Conservation (phyloP, 2,797 vertebrate species). For the Zalophus californianus region DNA sequence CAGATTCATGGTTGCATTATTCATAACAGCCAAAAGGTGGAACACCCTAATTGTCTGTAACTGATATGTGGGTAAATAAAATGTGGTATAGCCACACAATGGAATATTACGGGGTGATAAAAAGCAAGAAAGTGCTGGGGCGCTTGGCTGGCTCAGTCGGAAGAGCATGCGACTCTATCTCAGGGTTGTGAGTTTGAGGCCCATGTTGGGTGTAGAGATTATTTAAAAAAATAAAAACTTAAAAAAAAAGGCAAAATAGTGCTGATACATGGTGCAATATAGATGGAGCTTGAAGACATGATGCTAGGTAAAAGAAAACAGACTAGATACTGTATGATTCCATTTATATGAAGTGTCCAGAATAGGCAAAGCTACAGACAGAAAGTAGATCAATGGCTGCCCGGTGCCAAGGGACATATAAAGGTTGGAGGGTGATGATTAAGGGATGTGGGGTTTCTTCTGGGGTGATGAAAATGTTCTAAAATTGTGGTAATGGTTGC, state of each 20-base stretch:
- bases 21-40: neutral
- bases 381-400: neutral
- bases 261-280: neutral
- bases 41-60: slow-evolving; percentile 1
- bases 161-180: neutral
- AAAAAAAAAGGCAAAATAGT: slow-evolving; percentile 6
- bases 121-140: slow-evolving; percentile 36
- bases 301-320: slow-evolving; percentile 18
- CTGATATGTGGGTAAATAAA: slow-evolving; percentile 16
- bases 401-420: neutral
- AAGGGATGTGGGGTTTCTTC: neutral
- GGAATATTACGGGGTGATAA: neutral
- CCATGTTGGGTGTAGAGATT: neutral
- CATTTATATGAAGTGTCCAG: neutral
- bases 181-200: neutral
- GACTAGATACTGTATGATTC: neutral
- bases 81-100: neutral
- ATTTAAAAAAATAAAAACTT: neutral
- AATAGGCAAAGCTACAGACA: neutral
- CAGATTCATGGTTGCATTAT: neutral
- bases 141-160: neutral
- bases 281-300: neutral
- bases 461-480: slow-evolving; percentile 8
- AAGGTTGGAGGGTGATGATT: neutral
- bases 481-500: neutral